phyloP scores from a whole-genome alignment of 2,113 vertebrate species.

The Podarcis muralis region DNA sequence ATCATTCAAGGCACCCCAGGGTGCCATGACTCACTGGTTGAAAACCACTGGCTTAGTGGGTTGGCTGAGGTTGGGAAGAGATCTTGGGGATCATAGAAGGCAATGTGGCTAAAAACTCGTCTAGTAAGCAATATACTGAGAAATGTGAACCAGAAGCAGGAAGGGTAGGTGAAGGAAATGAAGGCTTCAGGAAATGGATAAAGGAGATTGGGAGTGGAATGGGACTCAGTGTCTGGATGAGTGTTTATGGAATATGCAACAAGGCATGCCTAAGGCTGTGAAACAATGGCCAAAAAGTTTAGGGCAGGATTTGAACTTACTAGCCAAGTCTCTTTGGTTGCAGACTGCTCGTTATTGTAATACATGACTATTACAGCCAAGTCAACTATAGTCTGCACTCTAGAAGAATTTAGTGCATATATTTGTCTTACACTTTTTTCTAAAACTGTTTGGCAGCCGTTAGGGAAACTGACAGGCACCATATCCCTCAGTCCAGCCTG shows the following conservation, averaged over 20 bases:
- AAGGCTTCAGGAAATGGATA: background rate
- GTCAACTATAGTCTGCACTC: background rate
- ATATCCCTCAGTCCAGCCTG: too few relatives aligned
- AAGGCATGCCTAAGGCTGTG: background rate
- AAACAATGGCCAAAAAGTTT: background rate
- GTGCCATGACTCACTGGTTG: too few relatives aligned
- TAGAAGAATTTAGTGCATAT: background rate
- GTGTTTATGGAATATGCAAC: background rate
- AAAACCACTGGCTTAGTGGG: background rate
- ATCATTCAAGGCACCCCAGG: too few relatives aligned
- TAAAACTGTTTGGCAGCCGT: background rate
- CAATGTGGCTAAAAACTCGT: background rate
- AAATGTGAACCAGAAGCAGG: background rate
- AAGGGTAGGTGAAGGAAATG: background rate
- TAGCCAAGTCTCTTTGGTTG: background rate
- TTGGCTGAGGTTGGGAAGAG: background rate
- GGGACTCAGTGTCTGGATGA: background rate
- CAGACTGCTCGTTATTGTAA: background rate
- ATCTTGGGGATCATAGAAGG: background rate
- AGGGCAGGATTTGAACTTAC: background rate
- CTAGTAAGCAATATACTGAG: background rate
- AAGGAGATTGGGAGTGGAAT: too few relatives aligned
- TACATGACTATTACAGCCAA: background rate
- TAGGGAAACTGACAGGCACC: too few relatives aligned
- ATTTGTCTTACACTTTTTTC: background rate